Evolutionary conservation across 1,140 invertebrate genomes (phyloP).

Genomic region (Adelges cooleyi): DNA sequence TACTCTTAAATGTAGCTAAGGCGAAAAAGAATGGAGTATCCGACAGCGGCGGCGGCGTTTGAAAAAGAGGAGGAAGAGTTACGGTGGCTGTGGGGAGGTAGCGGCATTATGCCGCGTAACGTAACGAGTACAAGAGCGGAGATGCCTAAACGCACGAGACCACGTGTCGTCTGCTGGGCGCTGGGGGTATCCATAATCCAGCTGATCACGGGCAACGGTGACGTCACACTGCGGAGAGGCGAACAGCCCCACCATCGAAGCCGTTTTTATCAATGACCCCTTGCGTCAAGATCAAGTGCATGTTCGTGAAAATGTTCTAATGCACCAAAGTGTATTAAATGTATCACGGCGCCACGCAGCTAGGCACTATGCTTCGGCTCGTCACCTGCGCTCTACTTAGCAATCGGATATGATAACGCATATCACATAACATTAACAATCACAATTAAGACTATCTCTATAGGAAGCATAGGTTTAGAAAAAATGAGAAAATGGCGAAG

Average conservation of each 20-base stretch:
- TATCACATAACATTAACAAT: too few species aligned
- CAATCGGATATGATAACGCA: too few species aligned
- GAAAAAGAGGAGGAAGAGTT: conserved; percentile 33
- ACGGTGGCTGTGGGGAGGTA: conserved; percentile 24
- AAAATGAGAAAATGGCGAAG: too few species aligned
- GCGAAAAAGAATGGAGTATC: conserved; percentile 29
- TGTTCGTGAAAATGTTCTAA: conserved; percentile 29
- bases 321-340: background rate
- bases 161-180: conserved; percentile 28
- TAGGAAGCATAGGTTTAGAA: too few species aligned
- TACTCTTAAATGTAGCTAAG: too few species aligned
- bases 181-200: conserved; percentile 29
- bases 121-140: conserved; percentile 32
- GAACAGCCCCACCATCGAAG: background rate
- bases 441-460: too few species aligned
- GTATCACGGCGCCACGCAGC: too few species aligned
- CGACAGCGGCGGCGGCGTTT: conserved; percentile 16
- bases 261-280: background rate
- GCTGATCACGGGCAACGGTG: conserved; percentile 33
- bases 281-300: conserved; percentile 30
- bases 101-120: background rate
- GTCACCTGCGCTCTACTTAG: too few species aligned
- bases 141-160: conserved; percentile 5
- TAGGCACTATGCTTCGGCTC: too few species aligned
- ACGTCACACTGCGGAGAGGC: conserved; percentile 30